phyloP scores from a whole-genome alignment of 2,113 vertebrate genomes.

The Phasianus colchicus region DNA sequence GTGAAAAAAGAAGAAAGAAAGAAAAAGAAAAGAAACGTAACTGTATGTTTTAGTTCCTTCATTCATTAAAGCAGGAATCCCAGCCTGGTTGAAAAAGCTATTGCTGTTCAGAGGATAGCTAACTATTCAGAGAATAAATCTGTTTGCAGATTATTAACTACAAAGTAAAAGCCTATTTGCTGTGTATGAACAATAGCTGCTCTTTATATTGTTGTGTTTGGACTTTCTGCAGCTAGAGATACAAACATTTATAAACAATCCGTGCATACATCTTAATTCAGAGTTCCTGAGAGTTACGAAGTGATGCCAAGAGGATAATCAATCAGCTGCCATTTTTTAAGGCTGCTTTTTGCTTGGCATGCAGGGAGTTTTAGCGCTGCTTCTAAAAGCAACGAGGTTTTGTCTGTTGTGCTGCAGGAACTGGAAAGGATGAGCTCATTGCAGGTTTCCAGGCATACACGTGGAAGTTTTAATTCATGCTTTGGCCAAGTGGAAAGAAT shows the following conservation, averaged over 20 bases:
- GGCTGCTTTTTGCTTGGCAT: background rate
- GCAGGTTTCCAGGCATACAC: background rate
- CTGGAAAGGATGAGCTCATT: background rate
- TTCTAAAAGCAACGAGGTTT: background rate
- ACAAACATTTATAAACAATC: background rate
- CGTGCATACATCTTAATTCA: background rate
- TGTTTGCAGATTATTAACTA: background rate
- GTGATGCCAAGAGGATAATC: background rate
- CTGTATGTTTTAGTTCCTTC: background rate
- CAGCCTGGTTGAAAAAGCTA: background rate
- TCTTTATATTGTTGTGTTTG: background rate
- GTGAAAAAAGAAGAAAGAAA: background rate
- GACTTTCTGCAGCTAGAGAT: background rate
- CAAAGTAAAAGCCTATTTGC: background rate
- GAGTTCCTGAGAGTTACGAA: background rate
- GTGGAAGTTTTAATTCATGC: background rate
- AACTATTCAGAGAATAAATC: background rate
- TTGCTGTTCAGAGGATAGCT: background rate
- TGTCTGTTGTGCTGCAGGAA: background rate
- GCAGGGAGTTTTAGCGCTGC: background rate
- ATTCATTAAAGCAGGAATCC: background rate
- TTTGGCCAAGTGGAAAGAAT: background rate
- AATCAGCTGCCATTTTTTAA: background rate
- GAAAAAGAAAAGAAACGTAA: background rate
- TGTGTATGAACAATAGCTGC: background rate